These are phyloP conservation scores for Hypomecis atomaria DNA, from an alignment of 2,888 invertebrate species.

Conservation along the genomic window DNA sequence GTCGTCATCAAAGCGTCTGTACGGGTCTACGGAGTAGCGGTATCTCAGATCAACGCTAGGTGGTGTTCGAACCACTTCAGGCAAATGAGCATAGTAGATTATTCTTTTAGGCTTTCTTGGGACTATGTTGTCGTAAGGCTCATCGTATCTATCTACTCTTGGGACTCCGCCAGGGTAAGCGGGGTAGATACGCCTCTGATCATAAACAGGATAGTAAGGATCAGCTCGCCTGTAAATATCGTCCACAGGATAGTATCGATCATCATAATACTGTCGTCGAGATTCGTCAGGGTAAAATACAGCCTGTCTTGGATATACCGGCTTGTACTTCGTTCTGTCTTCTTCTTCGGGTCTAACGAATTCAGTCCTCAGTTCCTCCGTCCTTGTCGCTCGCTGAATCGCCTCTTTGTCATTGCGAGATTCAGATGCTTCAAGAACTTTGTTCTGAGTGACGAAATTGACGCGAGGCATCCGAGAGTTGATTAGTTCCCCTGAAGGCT, in stretches of 20 bases:
- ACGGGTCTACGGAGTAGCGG: slow-evolving; percentile 78
- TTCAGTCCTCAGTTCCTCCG: slow-evolving; percentile 76
- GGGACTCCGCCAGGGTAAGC: slow-evolving; percentile 55
- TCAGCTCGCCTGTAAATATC: slow-evolving; percentile 72
- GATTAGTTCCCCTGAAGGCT: slow-evolving; percentile 81
- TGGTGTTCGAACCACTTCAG: slow-evolving; percentile 87
- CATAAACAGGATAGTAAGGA: slow-evolving; percentile 73
- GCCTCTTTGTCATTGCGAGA: slow-evolving; percentile 80
- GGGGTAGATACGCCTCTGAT: slow-evolving; percentile 64
- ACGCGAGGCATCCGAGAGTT: slow-evolving; percentile 86
- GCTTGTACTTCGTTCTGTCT: slow-evolving; percentile 63
- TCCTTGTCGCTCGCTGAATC: slow-evolving; percentile 71
- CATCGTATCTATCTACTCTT: slow-evolving; percentile 75
- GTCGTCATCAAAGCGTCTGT: slow-evolving; percentile 74
- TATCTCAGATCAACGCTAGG: slow-evolving; percentile 84
- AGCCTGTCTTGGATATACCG: slow-evolving; percentile 78
- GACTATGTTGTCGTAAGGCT: slow-evolving; percentile 69
- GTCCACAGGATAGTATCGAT: slow-evolving; percentile 68
- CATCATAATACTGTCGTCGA: slow-evolving; percentile 71
- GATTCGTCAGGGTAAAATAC: slow-evolving; percentile 79
- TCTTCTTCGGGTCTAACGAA: slow-evolving; percentile 76
- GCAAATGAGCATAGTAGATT: slow-evolving; percentile 89
- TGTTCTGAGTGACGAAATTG: slow-evolving; percentile 87
- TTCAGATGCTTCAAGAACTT: slow-evolving; percentile 78
- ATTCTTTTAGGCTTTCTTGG: slow-evolving; percentile 85